phyloP scores from a whole-genome alignment of 2,888 invertebrate species.

The Holacanthella duospinosa region DNA sequence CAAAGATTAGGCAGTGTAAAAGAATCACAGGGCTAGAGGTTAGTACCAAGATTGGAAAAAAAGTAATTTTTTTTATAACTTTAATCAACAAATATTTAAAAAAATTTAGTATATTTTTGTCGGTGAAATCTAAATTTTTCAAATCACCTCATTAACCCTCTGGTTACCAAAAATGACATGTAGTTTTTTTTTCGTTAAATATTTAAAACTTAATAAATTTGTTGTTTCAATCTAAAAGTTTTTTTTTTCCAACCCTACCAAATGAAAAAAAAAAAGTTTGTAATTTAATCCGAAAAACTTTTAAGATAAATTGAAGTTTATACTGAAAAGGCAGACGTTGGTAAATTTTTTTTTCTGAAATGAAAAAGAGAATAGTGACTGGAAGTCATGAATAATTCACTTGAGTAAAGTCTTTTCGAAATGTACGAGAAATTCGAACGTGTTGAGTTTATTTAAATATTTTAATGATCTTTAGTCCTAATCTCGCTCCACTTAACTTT shows the following conservation, averaged over 20 bases:
- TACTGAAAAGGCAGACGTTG: background rate
- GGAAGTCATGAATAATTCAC: background rate
- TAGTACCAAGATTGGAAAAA: too few species aligned
- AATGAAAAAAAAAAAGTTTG: background rate
- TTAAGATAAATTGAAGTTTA: conserved; percentile 6
- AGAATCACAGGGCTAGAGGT: too few species aligned
- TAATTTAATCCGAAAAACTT: background rate
- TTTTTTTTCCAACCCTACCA: background rate
- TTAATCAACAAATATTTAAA: too few species aligned
- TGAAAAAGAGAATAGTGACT: background rate
- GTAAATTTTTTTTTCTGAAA: background rate
- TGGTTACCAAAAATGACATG: too few species aligned
- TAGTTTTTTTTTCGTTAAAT: too few species aligned
- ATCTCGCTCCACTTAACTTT: background rate
- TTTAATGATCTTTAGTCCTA: background rate
- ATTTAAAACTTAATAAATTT: background rate
- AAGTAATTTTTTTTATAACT: too few species aligned
- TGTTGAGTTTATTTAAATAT: background rate
- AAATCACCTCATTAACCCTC: too few species aligned
- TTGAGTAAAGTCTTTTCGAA: background rate
- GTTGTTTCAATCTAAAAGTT: background rate
- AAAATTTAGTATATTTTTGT: too few species aligned
- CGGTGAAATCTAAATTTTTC: too few species aligned
- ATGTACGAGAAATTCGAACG: background rate
- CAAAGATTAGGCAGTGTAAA: background rate